A percentile compares a stretch with the other conserved stretches of the same genome.
phyloP scores from a whole-genome alignment of 1,140 invertebrate species.

The Drosophila sturtevanti region DNA sequence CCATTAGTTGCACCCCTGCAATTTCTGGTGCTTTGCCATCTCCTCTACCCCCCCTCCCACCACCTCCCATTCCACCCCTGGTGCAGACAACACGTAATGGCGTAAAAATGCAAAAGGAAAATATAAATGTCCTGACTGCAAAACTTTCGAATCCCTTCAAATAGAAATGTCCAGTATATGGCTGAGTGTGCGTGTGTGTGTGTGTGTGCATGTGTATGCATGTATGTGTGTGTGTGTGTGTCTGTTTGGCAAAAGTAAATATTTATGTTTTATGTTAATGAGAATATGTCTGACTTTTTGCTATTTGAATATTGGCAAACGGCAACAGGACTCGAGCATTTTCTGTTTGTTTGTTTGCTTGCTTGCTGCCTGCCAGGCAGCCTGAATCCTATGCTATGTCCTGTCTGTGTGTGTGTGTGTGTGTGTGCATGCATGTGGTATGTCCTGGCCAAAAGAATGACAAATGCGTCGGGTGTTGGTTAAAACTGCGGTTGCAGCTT shows the following conservation, averaged over 20 bases:
- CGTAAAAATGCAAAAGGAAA: slow-evolving; percentile 75
- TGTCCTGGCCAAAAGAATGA: slow-evolving; percentile 58
- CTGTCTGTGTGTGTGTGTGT: neutral
- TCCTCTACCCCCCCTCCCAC: neutral
- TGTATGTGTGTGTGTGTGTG: slow-evolving; percentile 37
- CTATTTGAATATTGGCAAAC: slow-evolving; percentile 79
- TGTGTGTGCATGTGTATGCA: slow-evolving; percentile 32
- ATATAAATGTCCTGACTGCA: slow-evolving; percentile 44
- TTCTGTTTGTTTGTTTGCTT: slow-evolving; percentile 32
- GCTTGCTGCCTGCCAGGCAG: neutral
- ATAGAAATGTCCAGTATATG: slow-evolving; percentile 61
- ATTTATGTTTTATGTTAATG: slow-evolving; percentile 83
- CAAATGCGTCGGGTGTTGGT: slow-evolving; percentile 73
- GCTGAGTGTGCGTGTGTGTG: slow-evolving; percentile 17
- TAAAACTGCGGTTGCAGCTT: slow-evolving; percentile 68
- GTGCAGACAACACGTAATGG: slow-evolving; percentile 57
- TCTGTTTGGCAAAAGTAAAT: slow-evolving; percentile 73
- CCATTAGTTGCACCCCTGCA: neutral
- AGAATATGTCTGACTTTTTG: slow-evolving; percentile 81
- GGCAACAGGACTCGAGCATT: slow-evolving; percentile 53
- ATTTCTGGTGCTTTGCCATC: too few species aligned
- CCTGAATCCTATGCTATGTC: slow-evolving; percentile 20
- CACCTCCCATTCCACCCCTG: slow-evolving; percentile 1
- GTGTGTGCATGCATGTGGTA: slow-evolving; percentile 17
- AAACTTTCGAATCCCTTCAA: slow-evolving; percentile 52